Evolutionary conservation across 2,797 vertebrate genomes (phyloP).

Genomic region (Melanotaenia nigrans): DNA sequence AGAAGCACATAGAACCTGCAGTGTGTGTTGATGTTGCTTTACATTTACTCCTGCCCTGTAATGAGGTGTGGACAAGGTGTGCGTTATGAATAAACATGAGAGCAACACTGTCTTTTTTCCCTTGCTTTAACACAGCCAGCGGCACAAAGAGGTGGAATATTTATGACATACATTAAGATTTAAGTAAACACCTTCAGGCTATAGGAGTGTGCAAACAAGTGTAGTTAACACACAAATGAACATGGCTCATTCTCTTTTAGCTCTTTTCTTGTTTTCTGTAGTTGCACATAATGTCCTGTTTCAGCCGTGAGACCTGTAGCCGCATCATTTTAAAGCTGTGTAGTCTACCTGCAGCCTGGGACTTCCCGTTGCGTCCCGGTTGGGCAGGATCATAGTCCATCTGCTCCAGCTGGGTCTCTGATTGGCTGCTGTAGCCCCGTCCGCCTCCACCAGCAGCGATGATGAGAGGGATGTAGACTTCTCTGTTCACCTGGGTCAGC

Average conservation of each 20-base stretch:
- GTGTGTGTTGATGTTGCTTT: not conserved
- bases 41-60: not conserved
- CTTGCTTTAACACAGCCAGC: conserved; percentile 3
- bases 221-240: not conserved
- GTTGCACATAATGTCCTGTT: not conserved
- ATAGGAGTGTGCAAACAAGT: not conserved
- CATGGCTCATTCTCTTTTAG: not conserved
- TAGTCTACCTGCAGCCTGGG: conserved; percentile 90
- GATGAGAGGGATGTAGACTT: conserved; percentile 87
- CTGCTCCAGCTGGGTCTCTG: conserved; percentile 86
- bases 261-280: not conserved
- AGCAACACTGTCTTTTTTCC: not conserved
- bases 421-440: conserved; percentile 92
- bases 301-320: conserved; percentile 6
- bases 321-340: conserved; percentile 8
- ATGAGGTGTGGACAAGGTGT: conserved; percentile 14
- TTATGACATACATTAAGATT: conserved; percentile 19
- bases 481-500: conserved; percentile 87
- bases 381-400: conserved; percentile 88
- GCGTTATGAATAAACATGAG: conserved; percentile 34
- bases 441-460: conserved; percentile 96
- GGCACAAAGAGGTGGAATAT: conserved; percentile 2
- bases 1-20: conserved; percentile 27
- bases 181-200: conserved; percentile 29
- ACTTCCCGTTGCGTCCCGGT: conserved; percentile 91